These are phyloP conservation scores for Porites lutea DNA, from an alignment of 64 coral and sea anemone species.

Conservation along the genomic window DNA sequence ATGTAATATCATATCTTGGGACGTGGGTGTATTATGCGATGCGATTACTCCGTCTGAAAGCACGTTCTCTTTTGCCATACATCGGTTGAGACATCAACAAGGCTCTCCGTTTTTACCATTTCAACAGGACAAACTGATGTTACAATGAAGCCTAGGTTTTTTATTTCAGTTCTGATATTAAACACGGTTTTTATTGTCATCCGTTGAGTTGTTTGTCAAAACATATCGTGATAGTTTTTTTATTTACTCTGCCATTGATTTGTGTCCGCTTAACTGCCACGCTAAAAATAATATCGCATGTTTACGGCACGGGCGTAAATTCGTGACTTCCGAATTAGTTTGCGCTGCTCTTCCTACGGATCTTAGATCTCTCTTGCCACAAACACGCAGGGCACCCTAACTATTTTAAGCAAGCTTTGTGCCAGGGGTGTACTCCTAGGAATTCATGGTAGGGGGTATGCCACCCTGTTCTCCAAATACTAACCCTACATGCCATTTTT, in stretches of 20 bases:
- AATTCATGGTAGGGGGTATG: too few relatives aligned
- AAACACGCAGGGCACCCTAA: neutral
- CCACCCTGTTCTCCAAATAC: too few relatives aligned
- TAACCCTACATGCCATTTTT: too few relatives aligned
- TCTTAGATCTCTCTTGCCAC: neutral
- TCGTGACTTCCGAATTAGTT: neutral
- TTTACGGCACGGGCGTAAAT: neutral
- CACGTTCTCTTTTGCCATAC: neutral
- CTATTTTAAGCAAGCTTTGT: neutral
- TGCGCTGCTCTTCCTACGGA: neutral
- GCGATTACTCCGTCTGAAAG: neutral
- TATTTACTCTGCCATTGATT: neutral
- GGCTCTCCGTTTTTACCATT: too few relatives aligned
- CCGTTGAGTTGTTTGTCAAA: too few relatives aligned
- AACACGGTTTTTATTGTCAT: too few relatives aligned
- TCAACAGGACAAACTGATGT: too few relatives aligned
- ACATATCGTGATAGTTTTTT: neutral
- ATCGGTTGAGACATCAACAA: too few relatives aligned
- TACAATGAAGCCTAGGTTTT: too few relatives aligned
- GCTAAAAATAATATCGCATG: neutral
- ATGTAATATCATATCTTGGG: neutral
- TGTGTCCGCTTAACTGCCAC: neutral
- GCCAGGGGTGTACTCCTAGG: neutral
- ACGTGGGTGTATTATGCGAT: neutral
- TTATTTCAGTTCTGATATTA: too few relatives aligned